Percentiles rank a stretch among this genome's conserved stretches.
phyloP scores from a whole-genome alignment of 2,113 vertebrate genomes.

The Scartelaos histophorus region DNA sequence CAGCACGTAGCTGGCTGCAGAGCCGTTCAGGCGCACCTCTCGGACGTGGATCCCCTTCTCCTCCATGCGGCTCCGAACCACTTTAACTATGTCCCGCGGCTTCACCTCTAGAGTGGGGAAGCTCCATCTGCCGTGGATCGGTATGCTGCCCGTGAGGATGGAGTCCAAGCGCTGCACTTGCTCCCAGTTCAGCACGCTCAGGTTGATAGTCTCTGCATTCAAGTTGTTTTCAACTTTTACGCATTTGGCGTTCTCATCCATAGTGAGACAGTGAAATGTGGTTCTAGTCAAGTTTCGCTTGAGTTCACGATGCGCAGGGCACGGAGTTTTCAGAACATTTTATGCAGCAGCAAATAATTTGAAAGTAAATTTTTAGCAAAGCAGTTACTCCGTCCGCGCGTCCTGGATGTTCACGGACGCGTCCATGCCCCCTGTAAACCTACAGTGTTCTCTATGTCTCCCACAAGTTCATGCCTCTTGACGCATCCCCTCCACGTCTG shows the following conservation, averaged over 20 bases:
- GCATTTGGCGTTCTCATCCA: constrained; percentile 81
- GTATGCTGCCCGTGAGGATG: constrained; percentile 92
- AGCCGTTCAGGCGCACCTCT: constrained; percentile 94
- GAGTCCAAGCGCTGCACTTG: constrained; percentile 95
- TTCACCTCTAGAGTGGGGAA: constrained; percentile 96
- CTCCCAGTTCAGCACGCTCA: constrained; percentile 95
- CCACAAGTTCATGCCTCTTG: constrained; percentile 22
- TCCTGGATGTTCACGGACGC: constrained; percentile 3
- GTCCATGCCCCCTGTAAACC: constrained; percentile 26
- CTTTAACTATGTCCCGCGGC: constrained; percentile 92
- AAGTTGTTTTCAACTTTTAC: constrained; percentile 50
- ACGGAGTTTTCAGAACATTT: constrained; percentile 15
- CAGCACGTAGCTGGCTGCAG: constrained; percentile 94
- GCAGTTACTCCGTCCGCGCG: neutral
- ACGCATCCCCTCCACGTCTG: constrained; percentile 5
- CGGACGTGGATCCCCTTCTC: constrained; percentile 87
- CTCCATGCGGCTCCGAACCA: constrained; percentile 90
- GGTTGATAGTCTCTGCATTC: constrained; percentile 78
- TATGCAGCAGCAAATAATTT: constrained; percentile 4
- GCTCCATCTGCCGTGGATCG: constrained; percentile 96
- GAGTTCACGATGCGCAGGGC: neutral
- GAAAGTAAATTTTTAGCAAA: neutral
- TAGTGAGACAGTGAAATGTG: constrained; percentile 60
- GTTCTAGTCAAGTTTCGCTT: constrained; percentile 32
- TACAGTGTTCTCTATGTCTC: constrained; percentile 23